These are phyloP conservation scores for Dipus sagitta DNA, from an alignment of 2,797 vertebrate genomes.

Conservation along the genomic window DNA sequence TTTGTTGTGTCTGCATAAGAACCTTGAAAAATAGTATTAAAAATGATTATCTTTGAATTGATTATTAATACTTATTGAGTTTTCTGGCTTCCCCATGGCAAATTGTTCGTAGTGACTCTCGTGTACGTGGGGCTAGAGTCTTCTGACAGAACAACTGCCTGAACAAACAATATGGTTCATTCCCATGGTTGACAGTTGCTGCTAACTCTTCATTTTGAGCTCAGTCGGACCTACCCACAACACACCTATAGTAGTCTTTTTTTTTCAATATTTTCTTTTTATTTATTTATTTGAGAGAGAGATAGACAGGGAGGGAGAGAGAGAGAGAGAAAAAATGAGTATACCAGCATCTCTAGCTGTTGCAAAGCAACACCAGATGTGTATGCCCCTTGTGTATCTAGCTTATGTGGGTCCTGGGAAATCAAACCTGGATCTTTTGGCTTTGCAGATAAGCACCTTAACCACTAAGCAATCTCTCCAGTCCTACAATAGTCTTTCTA, in stretches of 20 bases:
- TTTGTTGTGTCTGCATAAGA: neutral
- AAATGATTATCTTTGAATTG: neutral
- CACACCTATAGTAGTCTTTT: neutral
- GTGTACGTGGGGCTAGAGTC: neutral
- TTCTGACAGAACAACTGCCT: neutral
- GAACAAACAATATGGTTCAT: neutral
- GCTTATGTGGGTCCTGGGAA: too few relatives aligned
- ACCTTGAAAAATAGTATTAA: neutral
- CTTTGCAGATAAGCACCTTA: too few relatives aligned
- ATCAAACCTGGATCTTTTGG: too few relatives aligned
- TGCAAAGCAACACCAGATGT: too few relatives aligned
- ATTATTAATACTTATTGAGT: neutral
- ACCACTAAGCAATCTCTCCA: too few relatives aligned
- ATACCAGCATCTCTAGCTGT: too few relatives aligned
- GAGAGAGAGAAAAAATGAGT: too few relatives aligned
- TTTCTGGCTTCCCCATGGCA: neutral
- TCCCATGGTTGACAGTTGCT: neutral
- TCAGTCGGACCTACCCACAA: neutral
- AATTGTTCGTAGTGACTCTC: neutral
- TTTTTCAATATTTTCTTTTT: too few relatives aligned
- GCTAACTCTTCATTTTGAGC: neutral
- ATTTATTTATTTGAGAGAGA: too few relatives aligned
- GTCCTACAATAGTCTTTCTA: too few relatives aligned
- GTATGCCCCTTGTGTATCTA: too few relatives aligned
- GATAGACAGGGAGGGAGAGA: too few relatives aligned